Conservation (phyloP, 2,113 vertebrate genomes). For the Puffinus mauretanicus region DNA sequence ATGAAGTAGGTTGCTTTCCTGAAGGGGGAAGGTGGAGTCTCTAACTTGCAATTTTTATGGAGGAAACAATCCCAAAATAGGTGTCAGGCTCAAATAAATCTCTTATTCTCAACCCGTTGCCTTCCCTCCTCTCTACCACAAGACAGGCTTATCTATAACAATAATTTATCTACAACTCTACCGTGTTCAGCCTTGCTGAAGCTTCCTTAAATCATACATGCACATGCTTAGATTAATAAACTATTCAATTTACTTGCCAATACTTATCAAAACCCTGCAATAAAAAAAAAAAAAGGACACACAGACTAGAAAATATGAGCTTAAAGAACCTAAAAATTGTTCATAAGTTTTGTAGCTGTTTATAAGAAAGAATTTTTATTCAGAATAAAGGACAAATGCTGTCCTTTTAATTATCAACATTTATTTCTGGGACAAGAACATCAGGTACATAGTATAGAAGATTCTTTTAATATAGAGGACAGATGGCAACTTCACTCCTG, state of each 20-base stretch:
- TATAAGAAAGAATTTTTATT: conserved; percentile 26
- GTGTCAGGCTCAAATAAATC: not conserved
- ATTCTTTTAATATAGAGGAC: conserved; percentile 79
- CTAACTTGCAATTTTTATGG: not conserved
- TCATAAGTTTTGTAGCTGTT: not conserved
- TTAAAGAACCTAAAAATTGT: not conserved
- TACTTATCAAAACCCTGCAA: not conserved
- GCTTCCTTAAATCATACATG: not conserved
- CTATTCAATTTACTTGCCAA: not conserved
- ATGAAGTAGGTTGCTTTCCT: not conserved
- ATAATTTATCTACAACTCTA: not conserved
- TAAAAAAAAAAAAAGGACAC: not conserved
- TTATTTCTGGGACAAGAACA: conserved; percentile 79
- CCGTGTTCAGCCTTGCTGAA: not conserved
- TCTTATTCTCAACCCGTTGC: not conserved
- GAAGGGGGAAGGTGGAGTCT: not conserved
- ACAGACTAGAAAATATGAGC: not conserved
- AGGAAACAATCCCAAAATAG: not conserved
- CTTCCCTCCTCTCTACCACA: not conserved
- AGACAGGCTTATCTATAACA: not conserved
- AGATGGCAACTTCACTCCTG: conserved; percentile 78
- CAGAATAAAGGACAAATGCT: conserved; percentile 72
- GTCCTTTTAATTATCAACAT: conserved; percentile 80
- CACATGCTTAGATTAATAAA: not conserved
- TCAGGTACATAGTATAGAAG: conserved; percentile 74